phyloP scores from a whole-genome alignment of 2,797 vertebrate species.

The Crossoptilon crossoptilon region DNA sequence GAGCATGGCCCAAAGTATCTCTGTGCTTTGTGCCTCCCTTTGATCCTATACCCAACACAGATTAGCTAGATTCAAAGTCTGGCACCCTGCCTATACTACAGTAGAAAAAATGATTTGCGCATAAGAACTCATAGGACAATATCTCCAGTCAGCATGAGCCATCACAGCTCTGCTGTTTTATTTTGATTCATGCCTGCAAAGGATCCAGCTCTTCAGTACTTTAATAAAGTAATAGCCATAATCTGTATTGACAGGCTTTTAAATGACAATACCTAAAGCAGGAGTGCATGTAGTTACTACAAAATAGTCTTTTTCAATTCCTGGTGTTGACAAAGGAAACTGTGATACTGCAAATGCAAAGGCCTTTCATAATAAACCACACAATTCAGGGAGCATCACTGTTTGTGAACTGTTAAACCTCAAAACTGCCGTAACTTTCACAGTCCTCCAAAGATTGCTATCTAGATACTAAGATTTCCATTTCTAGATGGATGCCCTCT shows the following conservation, averaged over 20 bases:
- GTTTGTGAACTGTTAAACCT: neutral
- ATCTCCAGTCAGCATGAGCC: neutral
- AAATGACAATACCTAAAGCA: neutral
- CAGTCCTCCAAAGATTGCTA: neutral
- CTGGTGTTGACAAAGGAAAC: neutral
- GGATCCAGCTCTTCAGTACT: neutral
- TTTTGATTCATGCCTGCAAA: neutral
- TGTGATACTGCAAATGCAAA: neutral
- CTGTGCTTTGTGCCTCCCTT: neutral
- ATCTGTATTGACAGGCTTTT: neutral
- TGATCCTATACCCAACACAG: neutral
- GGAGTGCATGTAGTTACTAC: neutral
- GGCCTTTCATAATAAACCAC: neutral
- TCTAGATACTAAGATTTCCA: neutral
- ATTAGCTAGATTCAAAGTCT: neutral
- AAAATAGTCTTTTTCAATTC: neutral
- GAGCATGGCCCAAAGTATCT: fast-evolving
- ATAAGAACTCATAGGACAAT: neutral
- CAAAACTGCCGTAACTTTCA: neutral
- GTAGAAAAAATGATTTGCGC: neutral
- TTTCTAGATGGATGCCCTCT: neutral
- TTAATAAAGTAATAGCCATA: neutral
- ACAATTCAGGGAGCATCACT: neutral
- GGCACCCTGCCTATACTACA: neutral
- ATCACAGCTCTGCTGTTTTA: neutral